Conservation (phyloP, 2,888 invertebrate genomes). For the Catocala sponsa region DNA sequence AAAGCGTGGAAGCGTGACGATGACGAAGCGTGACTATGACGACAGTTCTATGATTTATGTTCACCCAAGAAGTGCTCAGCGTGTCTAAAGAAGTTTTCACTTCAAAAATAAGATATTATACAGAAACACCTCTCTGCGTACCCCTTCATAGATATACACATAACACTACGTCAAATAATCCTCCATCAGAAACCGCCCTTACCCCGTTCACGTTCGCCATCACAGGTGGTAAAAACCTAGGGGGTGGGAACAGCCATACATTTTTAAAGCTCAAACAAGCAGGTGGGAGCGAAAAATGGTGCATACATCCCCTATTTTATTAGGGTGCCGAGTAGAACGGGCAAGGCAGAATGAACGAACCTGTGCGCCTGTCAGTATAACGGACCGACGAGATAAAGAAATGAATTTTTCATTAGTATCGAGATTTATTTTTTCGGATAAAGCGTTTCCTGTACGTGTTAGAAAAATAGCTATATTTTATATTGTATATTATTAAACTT, state of each 20-base stretch:
- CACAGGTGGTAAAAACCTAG: conserved; percentile 29
- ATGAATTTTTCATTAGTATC: conserved; percentile 36
- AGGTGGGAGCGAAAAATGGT: conserved; percentile 51
- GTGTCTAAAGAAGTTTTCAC: no score
- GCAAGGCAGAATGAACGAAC: conserved; percentile 7
- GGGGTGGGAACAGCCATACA: conserved; percentile 41
- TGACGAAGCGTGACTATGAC: no score
- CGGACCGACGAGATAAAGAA: conserved; percentile 17
- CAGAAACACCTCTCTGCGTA: no score
- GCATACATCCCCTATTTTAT: conserved; percentile 39
- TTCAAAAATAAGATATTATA: no score
- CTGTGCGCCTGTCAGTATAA: conserved; percentile 11
- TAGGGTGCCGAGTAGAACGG: conserved; percentile 21
- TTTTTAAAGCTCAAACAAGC: conserved; percentile 55
- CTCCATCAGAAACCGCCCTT: not conserved
- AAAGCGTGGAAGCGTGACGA: no score
- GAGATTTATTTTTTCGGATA: conserved; percentile 22
- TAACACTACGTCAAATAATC: not conserved
- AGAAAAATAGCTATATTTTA: no score
- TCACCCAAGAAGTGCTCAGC: no score
- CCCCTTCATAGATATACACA: no score
- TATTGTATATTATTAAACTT: no score
- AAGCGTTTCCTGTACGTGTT: not conserved
- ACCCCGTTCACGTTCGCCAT: conserved; percentile 19
- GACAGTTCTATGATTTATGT: no score